Evolutionary conservation across 2,888 invertebrate genomes (phyloP).

Genomic region (Clistopyga incitator): DNA sequence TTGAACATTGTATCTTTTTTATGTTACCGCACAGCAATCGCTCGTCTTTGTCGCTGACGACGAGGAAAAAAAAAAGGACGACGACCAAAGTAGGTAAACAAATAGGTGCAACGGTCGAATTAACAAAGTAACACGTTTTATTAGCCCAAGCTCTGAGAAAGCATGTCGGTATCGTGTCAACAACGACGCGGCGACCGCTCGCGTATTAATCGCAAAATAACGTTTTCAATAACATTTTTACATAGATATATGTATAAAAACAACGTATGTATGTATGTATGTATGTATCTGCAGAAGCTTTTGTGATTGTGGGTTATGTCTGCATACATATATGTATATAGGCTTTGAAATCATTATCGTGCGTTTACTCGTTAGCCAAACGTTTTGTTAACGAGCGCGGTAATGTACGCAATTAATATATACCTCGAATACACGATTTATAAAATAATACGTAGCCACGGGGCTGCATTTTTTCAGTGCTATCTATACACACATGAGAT

Average conservation of each 20-base stretch:
- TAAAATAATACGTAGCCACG: conserved; percentile 44
- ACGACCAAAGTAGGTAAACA: neutral
- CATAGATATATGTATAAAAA: conserved; percentile 65
- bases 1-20: too few species aligned
- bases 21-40: neutral
- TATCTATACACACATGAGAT: conserved; percentile 24
- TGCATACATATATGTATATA: conserved; percentile 33
- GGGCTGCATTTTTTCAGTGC: conserved; percentile 18
- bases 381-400: conserved; percentile 9
- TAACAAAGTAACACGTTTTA: conserved; percentile 64
- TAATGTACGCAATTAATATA: conserved; percentile 1
- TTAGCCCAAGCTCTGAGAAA: conserved; percentile 65
- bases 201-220: conserved; percentile 58
- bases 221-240: conserved; percentile 56
- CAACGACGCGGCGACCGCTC: conserved; percentile 34
- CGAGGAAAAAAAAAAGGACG: neutral
- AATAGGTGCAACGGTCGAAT: neutral
- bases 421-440: conserved; percentile 43
- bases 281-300: conserved; percentile 57
- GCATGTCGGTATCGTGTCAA: conserved; percentile 37
- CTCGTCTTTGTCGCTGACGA: neutral
- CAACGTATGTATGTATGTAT: conserved; percentile 45
- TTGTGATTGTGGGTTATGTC: conserved; percentile 44
- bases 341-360: conserved; percentile 39
- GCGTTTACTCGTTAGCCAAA: conserved; percentile 12